These are phyloP conservation scores for Sinocyclocheilus maitianheensis DNA, from an alignment of 2,113 vertebrate genomes.

Conservation along the genomic window DNA sequence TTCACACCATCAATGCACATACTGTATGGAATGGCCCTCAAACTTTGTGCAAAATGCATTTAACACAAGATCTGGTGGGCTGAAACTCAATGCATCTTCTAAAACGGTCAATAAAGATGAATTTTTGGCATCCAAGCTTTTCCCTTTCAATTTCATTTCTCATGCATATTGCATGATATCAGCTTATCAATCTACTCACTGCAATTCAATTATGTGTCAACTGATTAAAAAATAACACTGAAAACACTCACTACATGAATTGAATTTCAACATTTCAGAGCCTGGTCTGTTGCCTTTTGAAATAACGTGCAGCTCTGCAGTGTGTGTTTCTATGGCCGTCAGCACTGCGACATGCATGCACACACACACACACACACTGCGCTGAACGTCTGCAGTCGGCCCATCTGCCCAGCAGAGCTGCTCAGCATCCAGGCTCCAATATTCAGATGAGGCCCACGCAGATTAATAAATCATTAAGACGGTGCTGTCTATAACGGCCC, in stretches of 20 bases:
- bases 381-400: not conserved
- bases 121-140: not conserved
- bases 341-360: slow-evolving; percentile 4
- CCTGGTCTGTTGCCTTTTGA: not conserved
- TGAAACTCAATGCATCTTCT: not conserved
- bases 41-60: not conserved
- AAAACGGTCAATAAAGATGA: not conserved
- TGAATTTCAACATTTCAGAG: not conserved
- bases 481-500: slow-evolving; percentile 17
- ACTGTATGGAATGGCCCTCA: not conserved
- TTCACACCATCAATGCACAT: not conserved
- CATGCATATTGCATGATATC: not conserved
- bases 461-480: slow-evolving; percentile 55
- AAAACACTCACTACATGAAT: not conserved
- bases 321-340: not conserved
- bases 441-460: slow-evolving; percentile 40
- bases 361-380: not conserved
- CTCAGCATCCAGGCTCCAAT: slow-evolving; percentile 85
- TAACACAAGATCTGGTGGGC: not conserved
- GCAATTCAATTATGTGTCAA: not conserved
- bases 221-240: not conserved
- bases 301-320: not conserved
- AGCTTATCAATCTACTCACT: not conserved
- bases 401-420: slow-evolving; percentile 71
- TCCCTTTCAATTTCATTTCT: not conserved